Evolutionary conservation across 2,888 invertebrate species (phyloP).

Genomic region (Epinotia nisella): DNA sequence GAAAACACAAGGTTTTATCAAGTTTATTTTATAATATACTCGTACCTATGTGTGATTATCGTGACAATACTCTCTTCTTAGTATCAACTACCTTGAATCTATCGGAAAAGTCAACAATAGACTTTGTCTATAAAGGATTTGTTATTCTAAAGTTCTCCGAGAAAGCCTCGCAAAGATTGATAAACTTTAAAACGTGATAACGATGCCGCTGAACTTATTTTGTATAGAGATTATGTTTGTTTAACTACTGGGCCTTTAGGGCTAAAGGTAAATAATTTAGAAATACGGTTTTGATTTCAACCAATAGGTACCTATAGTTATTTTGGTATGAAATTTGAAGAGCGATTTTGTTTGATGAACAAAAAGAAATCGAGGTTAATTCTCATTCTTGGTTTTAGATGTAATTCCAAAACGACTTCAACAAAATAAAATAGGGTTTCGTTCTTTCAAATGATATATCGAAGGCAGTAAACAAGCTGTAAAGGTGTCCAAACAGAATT

Average conservation of each 20-base stretch:
- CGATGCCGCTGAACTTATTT: slow-evolving; percentile 18
- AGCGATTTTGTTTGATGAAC: too few relatives aligned
- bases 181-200: slow-evolving; percentile 39
- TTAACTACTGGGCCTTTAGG: not conserved
- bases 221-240: not conserved
- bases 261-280: not conserved
- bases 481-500: slow-evolving; percentile 26
- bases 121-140: slow-evolving; percentile 33
- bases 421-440: not conserved
- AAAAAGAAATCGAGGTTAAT: too few relatives aligned
- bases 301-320: not conserved
- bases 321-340: too few relatives aligned
- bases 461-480: slow-evolving; percentile 19
- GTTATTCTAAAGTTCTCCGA: slow-evolving; percentile 34
- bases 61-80: slow-evolving; percentile 20
- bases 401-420: not conserved
- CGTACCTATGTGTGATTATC: not conserved
- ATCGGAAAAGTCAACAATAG: slow-evolving; percentile 37
- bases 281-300: not conserved
- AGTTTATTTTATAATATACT: not conserved
- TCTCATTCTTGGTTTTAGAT: not conserved
- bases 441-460: not conserved
- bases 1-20: not conserved
- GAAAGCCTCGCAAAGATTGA: slow-evolving; percentile 30
- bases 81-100: slow-evolving; percentile 35